Base-by-base conservation (phyloP, 2,797 vertebrate species). In the Tenualosa thibaudeaui region DNA sequence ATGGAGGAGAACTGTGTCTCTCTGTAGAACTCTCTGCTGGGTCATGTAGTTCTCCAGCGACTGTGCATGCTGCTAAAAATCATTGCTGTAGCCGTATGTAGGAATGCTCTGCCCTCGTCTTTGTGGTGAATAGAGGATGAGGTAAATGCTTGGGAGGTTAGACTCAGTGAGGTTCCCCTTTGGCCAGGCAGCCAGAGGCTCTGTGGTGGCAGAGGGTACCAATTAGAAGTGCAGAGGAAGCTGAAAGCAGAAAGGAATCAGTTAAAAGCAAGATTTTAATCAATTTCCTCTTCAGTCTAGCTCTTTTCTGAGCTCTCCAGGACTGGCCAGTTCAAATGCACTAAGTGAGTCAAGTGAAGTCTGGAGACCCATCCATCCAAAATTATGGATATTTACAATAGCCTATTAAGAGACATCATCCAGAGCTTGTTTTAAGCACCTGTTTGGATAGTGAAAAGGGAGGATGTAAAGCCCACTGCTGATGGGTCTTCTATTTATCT, bases 161-260 rank as follows among this genome's bases (percentile, higher is more conserved):
- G 13, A 71, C 12, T 5, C 31, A 62, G 58, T n/a, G 65, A 37
- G 65, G 26, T 71, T 71, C 31, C 31, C 65, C 26, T 71, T 71
- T 71, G 65, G 26, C 65, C 65, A 13, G 15, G 65, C 65, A 71
- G 13, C 37, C 65, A 71, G 65, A 71, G 65, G 62, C 62, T 71
- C 12, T 71, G 65, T 37, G 37, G 58, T 58, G 56, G 37, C 43
- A 60, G 40, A 81, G 56, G 26, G 71, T 31, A 49, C 43, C 68
- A 83, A 88, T 86, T 85, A 58, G 56, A 84, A 83, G 84, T 75
- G 82, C 31, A 54, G 78, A 49, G 2, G 9, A 43, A 15, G 37
- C 37, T 46, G 56, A 58, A 85, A 75, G 81, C 24, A 22, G 83
- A 49, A 78, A 75, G 84, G 31, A 2, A 26, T 54, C 31, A 31